These are phyloP conservation scores for Choloepus didactylus DNA, from an alignment of 2,797 vertebrate genomes.

Conservation along the genomic window DNA sequence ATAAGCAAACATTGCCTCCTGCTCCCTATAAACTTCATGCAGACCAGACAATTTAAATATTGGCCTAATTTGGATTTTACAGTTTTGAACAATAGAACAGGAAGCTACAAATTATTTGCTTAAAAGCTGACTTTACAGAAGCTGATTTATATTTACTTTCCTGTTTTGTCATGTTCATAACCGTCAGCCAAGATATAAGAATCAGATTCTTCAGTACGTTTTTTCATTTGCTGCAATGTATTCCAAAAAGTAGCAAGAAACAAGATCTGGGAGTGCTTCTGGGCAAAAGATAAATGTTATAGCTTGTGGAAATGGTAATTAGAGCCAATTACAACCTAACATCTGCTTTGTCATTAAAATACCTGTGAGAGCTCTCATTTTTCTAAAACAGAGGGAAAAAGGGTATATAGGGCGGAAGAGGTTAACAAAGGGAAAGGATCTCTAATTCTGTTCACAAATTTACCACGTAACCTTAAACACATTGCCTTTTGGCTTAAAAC, in stretches of 20 bases:
- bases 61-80: slow-evolving; percentile 39
- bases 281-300: slow-evolving; percentile 81
- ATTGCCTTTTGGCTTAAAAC: slow-evolving; percentile 45
- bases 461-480: slow-evolving; percentile 60
- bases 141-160: slow-evolving; percentile 49
- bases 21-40: slow-evolving; percentile 28
- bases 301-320: slow-evolving; percentile 78
- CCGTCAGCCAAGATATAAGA: slow-evolving; percentile 38
- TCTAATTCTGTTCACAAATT: slow-evolving; percentile 67
- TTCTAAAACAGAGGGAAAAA: slow-evolving; percentile 68
- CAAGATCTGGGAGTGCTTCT: slow-evolving; percentile 67
- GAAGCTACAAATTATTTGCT: slow-evolving; percentile 56
- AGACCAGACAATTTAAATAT: slow-evolving; percentile 31
- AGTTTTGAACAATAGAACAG: slow-evolving; percentile 36
- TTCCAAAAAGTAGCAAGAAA: slow-evolving; percentile 66
- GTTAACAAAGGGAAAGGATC: slow-evolving; percentile 72
- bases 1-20: slow-evolving; percentile 49
- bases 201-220: slow-evolving; percentile 58
- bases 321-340: slow-evolving; percentile 81
- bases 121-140: slow-evolving; percentile 64
- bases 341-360: slow-evolving; percentile 83
- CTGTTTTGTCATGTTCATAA: slow-evolving; percentile 59
- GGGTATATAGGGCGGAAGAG: slow-evolving; percentile 57
- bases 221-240: slow-evolving; percentile 61
- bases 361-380: slow-evolving; percentile 75